Evolutionary conservation across 2,888 invertebrate genomes (phyloP), one percentile per base, ranked within the genome.

Genomic region (Microplitis manilae): DNA sequence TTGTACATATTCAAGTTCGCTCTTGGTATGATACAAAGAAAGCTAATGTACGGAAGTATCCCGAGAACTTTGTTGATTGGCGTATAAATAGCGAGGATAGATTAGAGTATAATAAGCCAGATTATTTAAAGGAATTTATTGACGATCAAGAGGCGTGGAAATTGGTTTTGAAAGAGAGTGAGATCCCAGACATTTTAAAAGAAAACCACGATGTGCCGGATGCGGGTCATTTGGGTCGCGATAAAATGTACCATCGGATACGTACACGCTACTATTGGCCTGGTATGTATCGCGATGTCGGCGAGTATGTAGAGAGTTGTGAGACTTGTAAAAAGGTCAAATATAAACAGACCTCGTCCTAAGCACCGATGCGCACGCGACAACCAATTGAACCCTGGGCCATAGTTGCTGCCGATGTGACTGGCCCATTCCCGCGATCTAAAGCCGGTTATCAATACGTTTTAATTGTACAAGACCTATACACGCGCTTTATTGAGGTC

Each of bases 241-340:
- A 75, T 9, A 70, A 75, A 1, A 75, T 74, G 2, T 68, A 70
- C 15, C 62, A 77, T 1, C 61, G 77, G 1, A 65, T 77, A 38
- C 7, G 39, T 69, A 17, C 6, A 6, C 59, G 30, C 6, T 71
- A 50, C 59, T 50, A 68, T 17, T 73, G 70, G 73, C 74, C 73
- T 1, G 77, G 73, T n/a, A 77, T 77, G 77, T 15, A 75, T 0
- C 65, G 69, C 61, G 76, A 77, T 38, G 40, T 79, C 4, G 73
- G 38, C 39, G 13, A 69, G 1, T 80, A 70, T 20, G 70, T 80
- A 0, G 75, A 70, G 38, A 75, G 72, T 1, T 80, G 80, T 15
- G 79, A 80, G 0, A 65, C 17, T 1, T 76, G 79, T 15, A n/a
- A 69, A 0, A 71, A 64, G 40, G 73, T 75, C 0, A 80, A 80